Conservation (phyloP, 1,140 invertebrate species). For the Zaprionus nigranus region DNA sequence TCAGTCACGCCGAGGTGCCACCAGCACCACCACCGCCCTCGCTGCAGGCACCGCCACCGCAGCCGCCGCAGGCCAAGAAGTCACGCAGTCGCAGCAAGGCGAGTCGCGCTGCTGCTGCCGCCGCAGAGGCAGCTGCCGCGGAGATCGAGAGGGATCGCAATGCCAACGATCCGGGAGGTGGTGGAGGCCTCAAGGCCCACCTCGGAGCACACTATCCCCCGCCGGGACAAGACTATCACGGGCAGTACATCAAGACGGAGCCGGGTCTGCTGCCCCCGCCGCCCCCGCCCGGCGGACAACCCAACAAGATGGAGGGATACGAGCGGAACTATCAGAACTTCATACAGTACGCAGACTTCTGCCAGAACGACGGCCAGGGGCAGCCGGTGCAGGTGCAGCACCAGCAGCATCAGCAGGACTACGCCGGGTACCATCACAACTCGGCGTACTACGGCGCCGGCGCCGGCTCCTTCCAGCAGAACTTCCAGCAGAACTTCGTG, state of each 20-base stretch:
- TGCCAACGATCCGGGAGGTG: conserved; percentile 77
- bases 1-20: conserved; percentile 56
- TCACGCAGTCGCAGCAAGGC: conserved; percentile 44
- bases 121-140: conserved; percentile 56
- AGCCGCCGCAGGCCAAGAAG: conserved; percentile 38
- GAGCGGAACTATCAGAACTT: conserved; percentile 84
- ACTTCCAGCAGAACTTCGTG: conserved; percentile 82
- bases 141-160: conserved; percentile 78
- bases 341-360: conserved; percentile 84
- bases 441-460: conserved; percentile 72
- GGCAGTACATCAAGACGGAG: conserved; percentile 80
- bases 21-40: conserved; percentile 15
- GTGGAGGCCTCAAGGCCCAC: conserved; percentile 57
- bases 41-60: conserved; percentile 20
- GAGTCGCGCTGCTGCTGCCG: conserved; percentile 38
- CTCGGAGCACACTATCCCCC: conserved; percentile 70
- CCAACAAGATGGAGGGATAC: conserved; percentile 84
- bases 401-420: conserved; percentile 72
- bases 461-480: conserved; percentile 75
- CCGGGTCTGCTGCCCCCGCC: conserved; percentile 69
- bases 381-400: conserved; percentile 62
- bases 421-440: conserved; percentile 77
- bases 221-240: conserved; percentile 72
- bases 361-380: conserved; percentile 81
- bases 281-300: conserved; percentile 55